Percentiles rank a stretch among this genome's conserved stretches.
These are phyloP conservation scores for Drosophila limbata DNA, from an alignment of 2,888 invertebrate species.

Conservation along the genomic window DNA sequence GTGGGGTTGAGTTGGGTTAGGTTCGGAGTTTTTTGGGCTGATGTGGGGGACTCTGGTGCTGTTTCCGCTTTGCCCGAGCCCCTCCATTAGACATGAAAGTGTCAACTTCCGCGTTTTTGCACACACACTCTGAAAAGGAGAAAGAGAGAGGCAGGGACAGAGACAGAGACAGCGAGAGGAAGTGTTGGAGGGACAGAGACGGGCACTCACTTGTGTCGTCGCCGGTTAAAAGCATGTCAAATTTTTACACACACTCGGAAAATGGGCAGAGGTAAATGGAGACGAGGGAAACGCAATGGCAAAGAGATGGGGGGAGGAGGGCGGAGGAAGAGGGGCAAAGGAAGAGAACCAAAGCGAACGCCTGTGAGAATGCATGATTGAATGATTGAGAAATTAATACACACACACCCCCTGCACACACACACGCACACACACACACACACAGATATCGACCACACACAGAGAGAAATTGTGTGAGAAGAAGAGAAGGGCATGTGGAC, in stretches of 20 bases:
- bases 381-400: constrained; percentile 78
- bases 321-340: not conserved
- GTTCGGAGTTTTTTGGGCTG: constrained; percentile 2
- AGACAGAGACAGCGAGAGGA: not conserved
- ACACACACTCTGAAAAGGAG: constrained; percentile 29
- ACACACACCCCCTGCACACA: constrained; percentile 46
- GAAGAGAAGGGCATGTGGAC: not conserved
- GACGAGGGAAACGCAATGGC: not conserved
- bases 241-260: constrained; percentile 69
- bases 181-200: not conserved
- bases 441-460: constrained; percentile 32
- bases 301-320: not conserved
- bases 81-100: constrained; percentile 68
- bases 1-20: constrained; percentile 1
- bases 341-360: constrained; percentile 24
- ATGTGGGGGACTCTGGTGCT: constrained; percentile 40
- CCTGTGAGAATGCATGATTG: constrained; percentile 76
- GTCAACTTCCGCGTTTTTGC: constrained; percentile 63
- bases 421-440: constrained; percentile 28
- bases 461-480: not conserved
- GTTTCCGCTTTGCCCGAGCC: constrained; percentile 56
- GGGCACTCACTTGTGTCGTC: constrained; percentile 43
- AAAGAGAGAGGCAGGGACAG: not conserved
- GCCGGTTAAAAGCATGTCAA: constrained; percentile 78
- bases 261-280: constrained; percentile 16